A percentile compares a stretch with the other conserved stretches of the same genome.
Evolutionary conservation across 1,140 invertebrate species (phyloP).

Genomic region (Sminthurides bifidus): DNA sequence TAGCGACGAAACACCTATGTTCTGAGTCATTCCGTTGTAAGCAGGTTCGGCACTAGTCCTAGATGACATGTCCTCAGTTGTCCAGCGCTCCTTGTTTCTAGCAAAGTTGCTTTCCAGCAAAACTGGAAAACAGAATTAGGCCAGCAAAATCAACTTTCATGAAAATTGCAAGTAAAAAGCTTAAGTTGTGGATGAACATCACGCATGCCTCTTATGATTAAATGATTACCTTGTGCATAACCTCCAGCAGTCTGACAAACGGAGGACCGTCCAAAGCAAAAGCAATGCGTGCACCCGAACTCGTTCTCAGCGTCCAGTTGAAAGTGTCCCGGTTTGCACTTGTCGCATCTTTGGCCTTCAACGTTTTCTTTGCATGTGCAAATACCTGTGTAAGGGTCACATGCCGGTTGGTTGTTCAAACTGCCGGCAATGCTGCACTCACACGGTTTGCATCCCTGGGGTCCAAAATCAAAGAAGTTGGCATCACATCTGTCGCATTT

Average conservation of each 20-base stretch:
- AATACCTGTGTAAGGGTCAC: conserved; percentile 62
- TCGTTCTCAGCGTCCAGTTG: conserved; percentile 77
- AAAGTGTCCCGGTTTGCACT: conserved; percentile 93
- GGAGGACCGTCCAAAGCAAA: conserved; percentile 95
- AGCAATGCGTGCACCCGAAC: conserved; percentile 96
- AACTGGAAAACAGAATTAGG: conserved; percentile 39
- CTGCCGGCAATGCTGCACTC: conserved; percentile 76
- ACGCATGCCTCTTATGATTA: background rate
- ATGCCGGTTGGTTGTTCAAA: conserved; percentile 62
- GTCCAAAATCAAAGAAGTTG: conserved; percentile 83
- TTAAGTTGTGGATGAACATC: too few species aligned
- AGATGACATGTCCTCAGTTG: conserved; percentile 50
- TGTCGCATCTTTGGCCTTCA: conserved; percentile 84
- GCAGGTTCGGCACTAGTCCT: conserved; percentile 48
- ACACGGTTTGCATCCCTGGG: conserved; percentile 71
- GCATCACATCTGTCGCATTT: conserved; percentile 78
- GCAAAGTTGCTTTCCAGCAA: conserved; percentile 65
- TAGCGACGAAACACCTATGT: conserved; percentile 65
- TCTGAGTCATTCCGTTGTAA: conserved; percentile 69
- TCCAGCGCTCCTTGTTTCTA: conserved; percentile 74
- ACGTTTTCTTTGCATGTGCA: conserved; percentile 90
- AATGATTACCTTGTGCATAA: conserved; percentile 51
- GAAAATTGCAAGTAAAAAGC: too few species aligned
- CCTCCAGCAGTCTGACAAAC: conserved; percentile 73
- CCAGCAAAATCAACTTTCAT: conserved; percentile 3